Conservation (phyloP, 2,113 vertebrate genomes). For the Silurus meridionalis region DNA sequence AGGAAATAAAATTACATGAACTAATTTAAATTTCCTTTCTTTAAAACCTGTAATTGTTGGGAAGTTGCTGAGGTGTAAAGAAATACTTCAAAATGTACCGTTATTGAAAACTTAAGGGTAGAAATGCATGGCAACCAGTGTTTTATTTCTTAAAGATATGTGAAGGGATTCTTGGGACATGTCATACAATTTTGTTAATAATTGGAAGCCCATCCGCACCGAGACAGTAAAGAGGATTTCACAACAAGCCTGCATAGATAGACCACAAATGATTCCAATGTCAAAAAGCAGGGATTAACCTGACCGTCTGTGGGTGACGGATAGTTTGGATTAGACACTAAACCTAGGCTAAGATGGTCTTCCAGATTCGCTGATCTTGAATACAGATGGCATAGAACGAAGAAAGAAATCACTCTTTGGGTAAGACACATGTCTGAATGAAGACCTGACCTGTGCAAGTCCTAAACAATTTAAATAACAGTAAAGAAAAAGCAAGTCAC, state of each 20-base stretch:
- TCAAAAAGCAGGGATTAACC: conserved; percentile 44
- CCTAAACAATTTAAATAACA: neutral
- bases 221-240: conserved; percentile 68
- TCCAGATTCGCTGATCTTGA: conserved; percentile 1
- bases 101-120: neutral
- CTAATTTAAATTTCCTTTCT: neutral
- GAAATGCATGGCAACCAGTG: no score
- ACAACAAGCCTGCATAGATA: conserved; percentile 33
- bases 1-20: neutral
- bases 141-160: neutral
- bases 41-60: neutral
- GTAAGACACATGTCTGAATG: neutral
- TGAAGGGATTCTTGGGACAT: neutral
- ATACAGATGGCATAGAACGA: neutral
- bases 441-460: neutral
- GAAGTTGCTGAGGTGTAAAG: neutral
- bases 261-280: conserved; percentile 25
- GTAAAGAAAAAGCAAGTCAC: neutral
- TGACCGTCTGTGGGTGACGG: conserved; percentile 38
- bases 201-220: conserved; percentile 53
- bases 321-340: conserved; percentile 45
- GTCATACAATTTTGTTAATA: conserved; percentile 47
- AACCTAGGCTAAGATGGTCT: neutral
- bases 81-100: neutral
- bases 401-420: neutral